Conservation (phyloP, 1,140 invertebrate species). For the Panulirus ornatus region DNA sequence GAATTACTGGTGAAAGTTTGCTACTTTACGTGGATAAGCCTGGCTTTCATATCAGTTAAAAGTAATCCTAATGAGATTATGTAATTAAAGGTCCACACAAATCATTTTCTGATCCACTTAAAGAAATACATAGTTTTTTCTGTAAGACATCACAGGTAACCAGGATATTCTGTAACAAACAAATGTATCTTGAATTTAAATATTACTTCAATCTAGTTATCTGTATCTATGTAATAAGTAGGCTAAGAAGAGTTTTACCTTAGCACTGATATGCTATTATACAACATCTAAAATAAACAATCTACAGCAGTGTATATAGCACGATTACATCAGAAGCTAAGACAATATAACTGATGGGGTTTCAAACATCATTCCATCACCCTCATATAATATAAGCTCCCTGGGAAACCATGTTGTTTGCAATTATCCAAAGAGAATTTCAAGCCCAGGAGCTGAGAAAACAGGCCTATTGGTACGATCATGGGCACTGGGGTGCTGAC, state of each 20-base stretch:
- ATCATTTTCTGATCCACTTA: too few relatives aligned
- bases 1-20: neutral
- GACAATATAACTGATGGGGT: neutral
- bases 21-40: too few relatives aligned
- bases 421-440: conserved; percentile 42
- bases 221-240: neutral
- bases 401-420: neutral
- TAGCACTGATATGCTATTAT: neutral
- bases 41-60: neutral
- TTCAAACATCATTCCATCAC: neutral
- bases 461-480: neutral
- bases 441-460: conserved; percentile 38
- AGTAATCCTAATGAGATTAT: neutral
- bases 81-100: neutral
- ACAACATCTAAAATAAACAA: neutral
- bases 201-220: neutral
- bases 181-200: neutral
- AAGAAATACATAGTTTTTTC: neutral
- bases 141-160: neutral
- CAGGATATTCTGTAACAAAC: neutral
- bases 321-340: neutral
- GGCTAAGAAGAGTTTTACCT: neutral
- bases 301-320: neutral
- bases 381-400: neutral
- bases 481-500: neutral